Evolutionary conservation across 1,140 invertebrate genomes (phyloP).

Genomic region (Riptortus pedestris): DNA sequence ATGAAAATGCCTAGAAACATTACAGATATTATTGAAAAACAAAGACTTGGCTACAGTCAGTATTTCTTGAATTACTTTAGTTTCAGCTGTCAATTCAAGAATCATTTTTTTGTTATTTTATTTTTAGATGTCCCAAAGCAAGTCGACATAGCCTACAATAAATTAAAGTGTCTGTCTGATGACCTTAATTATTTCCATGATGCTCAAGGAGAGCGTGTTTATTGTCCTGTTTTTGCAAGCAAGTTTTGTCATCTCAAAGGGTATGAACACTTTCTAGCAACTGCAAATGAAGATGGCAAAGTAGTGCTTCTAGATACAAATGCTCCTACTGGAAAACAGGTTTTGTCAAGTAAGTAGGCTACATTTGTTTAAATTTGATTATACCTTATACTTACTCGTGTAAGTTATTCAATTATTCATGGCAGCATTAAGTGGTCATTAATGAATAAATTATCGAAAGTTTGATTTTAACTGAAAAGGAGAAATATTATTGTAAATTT

Average conservation of each 20-base stretch:
- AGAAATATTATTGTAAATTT: too few relatives aligned
- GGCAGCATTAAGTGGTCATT: too few relatives aligned
- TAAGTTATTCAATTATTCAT: too few relatives aligned
- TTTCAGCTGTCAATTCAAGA: too few relatives aligned
- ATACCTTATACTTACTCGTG: too few relatives aligned
- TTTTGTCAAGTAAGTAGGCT: background rate
- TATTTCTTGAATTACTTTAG: background rate
- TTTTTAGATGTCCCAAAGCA: constrained; percentile 6
- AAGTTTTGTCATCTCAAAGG: constrained; percentile 41
- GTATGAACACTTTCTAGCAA: constrained; percentile 57
- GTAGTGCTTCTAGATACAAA: constrained; percentile 50
- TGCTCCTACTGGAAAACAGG: background rate
- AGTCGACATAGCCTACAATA: constrained; percentile 7
- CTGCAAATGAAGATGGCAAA: constrained; percentile 75
- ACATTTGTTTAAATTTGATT: background rate
- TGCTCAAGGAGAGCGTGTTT: background rate
- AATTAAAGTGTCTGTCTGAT: background rate
- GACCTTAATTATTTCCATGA: background rate
- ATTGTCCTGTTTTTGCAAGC: constrained; percentile 38
- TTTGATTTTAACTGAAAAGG: too few relatives aligned
- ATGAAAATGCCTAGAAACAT: background rate
- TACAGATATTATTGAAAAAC: background rate
- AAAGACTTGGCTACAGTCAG: constrained; percentile 2
- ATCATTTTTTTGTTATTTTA: background rate
- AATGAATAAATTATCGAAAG: too few relatives aligned